phyloP scores from a whole-genome alignment of 2,888 invertebrate genomes.

The Ellobium chinense region DNA sequence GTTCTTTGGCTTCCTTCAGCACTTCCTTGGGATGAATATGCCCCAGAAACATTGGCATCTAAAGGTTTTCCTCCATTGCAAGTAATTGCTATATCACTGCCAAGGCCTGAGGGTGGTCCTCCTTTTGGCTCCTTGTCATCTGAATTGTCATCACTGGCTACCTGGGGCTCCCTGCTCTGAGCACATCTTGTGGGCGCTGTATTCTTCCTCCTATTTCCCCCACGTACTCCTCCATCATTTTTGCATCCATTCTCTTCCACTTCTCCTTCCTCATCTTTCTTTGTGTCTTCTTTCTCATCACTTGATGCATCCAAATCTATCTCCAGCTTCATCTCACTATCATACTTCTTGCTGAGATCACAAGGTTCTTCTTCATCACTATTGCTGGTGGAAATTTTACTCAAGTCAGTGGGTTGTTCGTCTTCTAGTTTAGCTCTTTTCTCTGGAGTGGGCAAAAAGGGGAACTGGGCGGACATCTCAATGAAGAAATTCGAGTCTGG shows the following conservation, averaged over 20 bases:
- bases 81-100: constrained; percentile 14
- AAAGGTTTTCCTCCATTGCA: background rate
- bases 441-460: constrained; percentile 66
- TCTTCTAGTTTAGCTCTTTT: constrained; percentile 67
- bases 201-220: constrained; percentile 71
- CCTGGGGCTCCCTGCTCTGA: constrained; percentile 62
- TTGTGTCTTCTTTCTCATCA: constrained; percentile 13
- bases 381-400: constrained; percentile 4
- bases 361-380: constrained; percentile 38
- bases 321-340: constrained; percentile 35
- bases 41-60: background rate
- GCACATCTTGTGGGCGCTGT: constrained; percentile 73
- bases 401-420: constrained; percentile 46
- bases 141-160: constrained; percentile 67
- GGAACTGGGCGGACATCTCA: constrained; percentile 67
- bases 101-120: background rate
- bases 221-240: constrained; percentile 53
- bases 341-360: constrained; percentile 44
- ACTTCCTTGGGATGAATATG: background rate
- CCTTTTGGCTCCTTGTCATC: constrained; percentile 55
- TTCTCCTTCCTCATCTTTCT: constrained; percentile 31
- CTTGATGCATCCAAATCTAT: constrained; percentile 37
- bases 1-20: background rate
- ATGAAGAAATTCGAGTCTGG: constrained; percentile 66
- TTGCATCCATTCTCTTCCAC: constrained; percentile 61